Evolutionary conservation across 2,888 invertebrate genomes (phyloP).

Genomic region (Trachelus stipa): DNA sequence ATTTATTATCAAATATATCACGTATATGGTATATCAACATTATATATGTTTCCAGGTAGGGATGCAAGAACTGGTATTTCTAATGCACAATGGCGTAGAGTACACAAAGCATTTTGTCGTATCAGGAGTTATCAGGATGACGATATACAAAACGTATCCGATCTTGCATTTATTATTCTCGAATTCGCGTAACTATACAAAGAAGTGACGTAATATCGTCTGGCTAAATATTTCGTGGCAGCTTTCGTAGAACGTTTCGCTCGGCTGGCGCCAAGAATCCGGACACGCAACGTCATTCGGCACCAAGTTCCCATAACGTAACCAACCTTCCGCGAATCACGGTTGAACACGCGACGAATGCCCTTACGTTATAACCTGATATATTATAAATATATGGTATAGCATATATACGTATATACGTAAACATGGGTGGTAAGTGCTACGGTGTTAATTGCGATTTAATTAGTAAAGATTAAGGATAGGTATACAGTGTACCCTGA

Average conservation of each 20-base stretch:
- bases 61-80: background rate
- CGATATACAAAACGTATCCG: too few relatives aligned
- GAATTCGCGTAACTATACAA: background rate
- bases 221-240: background rate
- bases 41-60: background rate
- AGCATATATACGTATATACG: too few relatives aligned
- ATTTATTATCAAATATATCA: too few relatives aligned
- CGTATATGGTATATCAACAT: too few relatives aligned
- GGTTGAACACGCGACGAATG: constrained; percentile 11
- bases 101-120: too few relatives aligned
- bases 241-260: constrained; percentile 2
- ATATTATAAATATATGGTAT: too few relatives aligned
- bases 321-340: constrained; percentile 6
- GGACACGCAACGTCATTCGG: constrained; percentile 20
- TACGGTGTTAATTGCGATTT: background rate
- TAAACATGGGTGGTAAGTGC: too few relatives aligned
- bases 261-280: constrained; percentile 19
- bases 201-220: background rate
- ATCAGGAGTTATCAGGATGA: background rate
- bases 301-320: background rate
- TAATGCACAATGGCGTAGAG: too few relatives aligned
- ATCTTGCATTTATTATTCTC: too few relatives aligned
- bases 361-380: too few relatives aligned
- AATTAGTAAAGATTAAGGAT: background rate
- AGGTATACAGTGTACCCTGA: background rate